Evolutionary conservation across 1,140 invertebrate genomes (phyloP), one percentile per base, ranked within the genome.

Genomic region (Diabrotica virgifera): DNA sequence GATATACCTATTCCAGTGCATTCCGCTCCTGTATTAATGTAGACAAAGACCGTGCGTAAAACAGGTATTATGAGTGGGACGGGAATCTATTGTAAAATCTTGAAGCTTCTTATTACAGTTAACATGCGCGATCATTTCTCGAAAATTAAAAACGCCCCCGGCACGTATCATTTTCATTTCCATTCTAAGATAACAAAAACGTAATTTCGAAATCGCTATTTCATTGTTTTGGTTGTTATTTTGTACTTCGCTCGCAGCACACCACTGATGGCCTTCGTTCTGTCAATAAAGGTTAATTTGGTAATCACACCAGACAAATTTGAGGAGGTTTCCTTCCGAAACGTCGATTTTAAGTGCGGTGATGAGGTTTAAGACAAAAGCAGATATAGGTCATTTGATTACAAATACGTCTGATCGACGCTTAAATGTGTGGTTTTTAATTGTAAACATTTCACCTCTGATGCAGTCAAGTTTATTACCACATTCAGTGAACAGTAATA

Each of bases 91-190:
- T 67, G 73, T 68, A 65, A 70, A 72, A 71, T 74, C 71, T 74
- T 73, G 65, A 67, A 70, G 71, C 69, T 72, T 65, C 70, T 71
- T 72, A 71, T 70, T 71, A 74, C 72, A 68, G 73, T 72, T 71
- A 73, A 73, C 72, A 70, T 73, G 68, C 73, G 72, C 74, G 74
- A 76, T 76, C 74, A 74, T 76, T 75, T 76, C 73, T 75, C 70
- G 75, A 76, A 76, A 76, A 76, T 76, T 76, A 76, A 76, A 76
- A 76, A 76, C 71, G 74, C 75, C 75, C 59, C 65, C 46, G 69
- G 75, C 75, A 73, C 72, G 71, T 74, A 74, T 75, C 74, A 75
- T 75, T 74, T 74, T 72, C 74, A 75, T 75, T 75, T 74, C 66
- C 64, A 68, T 69, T 70, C 68, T 67, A 64, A 73, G 68, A 74